Evolutionary conservation across 2,113 vertebrate genomes (phyloP), one percentile per base, ranked within the genome.

Genomic region (Maccullochella peelii): DNA sequence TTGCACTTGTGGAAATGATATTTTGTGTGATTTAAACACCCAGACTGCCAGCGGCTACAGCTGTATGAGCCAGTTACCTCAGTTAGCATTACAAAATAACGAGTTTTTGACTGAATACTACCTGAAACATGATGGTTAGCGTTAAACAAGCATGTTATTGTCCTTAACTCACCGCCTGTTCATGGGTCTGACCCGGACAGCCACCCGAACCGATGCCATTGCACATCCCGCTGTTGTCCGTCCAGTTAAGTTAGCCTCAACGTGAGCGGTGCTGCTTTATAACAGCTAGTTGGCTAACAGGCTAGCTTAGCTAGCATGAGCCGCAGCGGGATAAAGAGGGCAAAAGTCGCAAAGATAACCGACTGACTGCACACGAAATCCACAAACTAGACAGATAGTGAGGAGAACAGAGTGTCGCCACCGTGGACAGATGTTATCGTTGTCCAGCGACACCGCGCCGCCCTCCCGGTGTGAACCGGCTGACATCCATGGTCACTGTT

Each of bases 191-290:
- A 99, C 95, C 85, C 98, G 95, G 84, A 99, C 98, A 66, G 98
- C 98, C 93, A 99, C 98, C 92, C 97, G 97, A 66, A 99, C 98
- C 44, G 98, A 99, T 80, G 98, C 98, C 98, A 99, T 99, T 2
- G 92, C 87, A 90, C 96, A 96, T 95, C 55, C 91, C 95, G 86
- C 70, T 54, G 73, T 2, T 1, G 25, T 6, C 57, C 54, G 65
- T 73, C 72, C 68, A 0, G 30, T 33, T 33, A 33, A 33, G 3
- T 33, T 33, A 33, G 30, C 30, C 30, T 33, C 30, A 33, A 33
- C 30, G 30, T 33, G 44, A 55, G 67, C 33, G 18, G 2, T 27
- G 54, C 73, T 15, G 68, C 79, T 67, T 71, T 82, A 1, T 55
- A 21, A 9, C 65, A 38, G 73, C 68, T 62, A 5, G 6, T 12